Evolutionary conservation across 2,888 invertebrate genomes (phyloP).

Genomic region (Ypsolopha scabrella): DNA sequence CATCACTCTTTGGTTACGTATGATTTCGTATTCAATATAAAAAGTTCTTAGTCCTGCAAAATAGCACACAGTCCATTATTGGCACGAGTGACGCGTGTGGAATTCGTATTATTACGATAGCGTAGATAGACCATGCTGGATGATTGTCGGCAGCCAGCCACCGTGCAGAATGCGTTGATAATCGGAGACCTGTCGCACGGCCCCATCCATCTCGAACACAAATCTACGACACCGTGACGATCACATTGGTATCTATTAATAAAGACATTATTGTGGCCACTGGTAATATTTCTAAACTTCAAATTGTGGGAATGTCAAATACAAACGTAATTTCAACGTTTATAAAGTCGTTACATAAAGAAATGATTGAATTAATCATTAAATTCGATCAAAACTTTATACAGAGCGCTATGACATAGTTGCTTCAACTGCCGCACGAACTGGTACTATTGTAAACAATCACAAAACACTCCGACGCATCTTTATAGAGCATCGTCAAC

Average conservation of each 20-base stretch:
- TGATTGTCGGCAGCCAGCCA: constrained; percentile 16
- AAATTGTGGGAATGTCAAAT: no score
- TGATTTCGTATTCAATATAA: no score
- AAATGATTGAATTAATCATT: no score
- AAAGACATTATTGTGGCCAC: not conserved
- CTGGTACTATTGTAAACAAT: not conserved
- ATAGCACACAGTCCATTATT: constrained; percentile 15
- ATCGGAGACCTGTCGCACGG: constrained; percentile 66
- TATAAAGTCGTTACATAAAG: no score
- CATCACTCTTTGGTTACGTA: no score
- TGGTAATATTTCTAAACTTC: no score
- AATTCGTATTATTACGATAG: constrained; percentile 38
- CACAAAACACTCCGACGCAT: constrained; percentile 9
- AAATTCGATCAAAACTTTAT: no score
- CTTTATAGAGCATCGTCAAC: constrained; percentile 23
- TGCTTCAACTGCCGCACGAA: no score
- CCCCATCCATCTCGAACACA: constrained; percentile 27
- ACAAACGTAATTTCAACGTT: no score
- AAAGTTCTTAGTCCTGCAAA: not conserved
- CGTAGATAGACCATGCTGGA: constrained; percentile 26
- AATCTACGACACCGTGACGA: constrained; percentile 29
- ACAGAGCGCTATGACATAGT: no score
- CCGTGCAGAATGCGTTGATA: constrained; percentile 63
- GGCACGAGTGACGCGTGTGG: constrained; percentile 38
- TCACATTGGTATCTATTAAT: constrained; percentile 15